Evolutionary conservation across 2,113 vertebrate genomes (phyloP), one percentile per base, ranked within the genome.

Genomic region (Pteruthius melanotis): DNA sequence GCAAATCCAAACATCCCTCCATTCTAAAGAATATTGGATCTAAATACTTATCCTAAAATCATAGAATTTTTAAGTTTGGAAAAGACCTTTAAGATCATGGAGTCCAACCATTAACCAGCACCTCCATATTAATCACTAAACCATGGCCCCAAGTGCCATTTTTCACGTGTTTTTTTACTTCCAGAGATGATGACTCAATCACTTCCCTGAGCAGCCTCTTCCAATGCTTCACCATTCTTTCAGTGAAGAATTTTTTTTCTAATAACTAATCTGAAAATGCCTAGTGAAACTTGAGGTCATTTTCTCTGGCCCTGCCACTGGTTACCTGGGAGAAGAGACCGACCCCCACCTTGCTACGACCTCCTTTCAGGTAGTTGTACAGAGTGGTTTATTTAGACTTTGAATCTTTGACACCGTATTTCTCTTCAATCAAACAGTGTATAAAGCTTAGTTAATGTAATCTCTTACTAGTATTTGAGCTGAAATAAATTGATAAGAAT

Each of bases 321-420:
- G 17, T 21, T 35, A 31, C 8, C 8, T 7, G 20, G 45, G 28
- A 40, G n/a, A 66, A 81, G 13, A 47, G 16, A 40, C 16, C 1
- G 2, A 45, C 4, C 20, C 4, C 1, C 11, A 31, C 5, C 17
- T 35, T 40, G 17, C 21, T 27, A 11, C 4, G 22, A 19, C 6
- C 6, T 83, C 22, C 17, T 69, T 76, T 40, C 17, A 42, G 13
- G 10, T 7, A 15, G 17, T 13, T 61, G 21, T 31, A 68, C 20
- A 66, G 11, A 47, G 14, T 18, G 16, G 8, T 47, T 60, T 86
- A 57, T 11, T 19, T 44, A 7, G 26, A 6, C 14, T 72, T 74
- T 68, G 21, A 57, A 71, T 37, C 40, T 78, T 72, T 65, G 22
- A 50, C n/a, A 47, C 6, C 18, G 17, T 15, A 39, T 28, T 72